Evolutionary conservation across 2,113 vertebrate genomes (phyloP), one percentile per base, ranked within the genome.

Genomic region (Clarias gariepinus): DNA sequence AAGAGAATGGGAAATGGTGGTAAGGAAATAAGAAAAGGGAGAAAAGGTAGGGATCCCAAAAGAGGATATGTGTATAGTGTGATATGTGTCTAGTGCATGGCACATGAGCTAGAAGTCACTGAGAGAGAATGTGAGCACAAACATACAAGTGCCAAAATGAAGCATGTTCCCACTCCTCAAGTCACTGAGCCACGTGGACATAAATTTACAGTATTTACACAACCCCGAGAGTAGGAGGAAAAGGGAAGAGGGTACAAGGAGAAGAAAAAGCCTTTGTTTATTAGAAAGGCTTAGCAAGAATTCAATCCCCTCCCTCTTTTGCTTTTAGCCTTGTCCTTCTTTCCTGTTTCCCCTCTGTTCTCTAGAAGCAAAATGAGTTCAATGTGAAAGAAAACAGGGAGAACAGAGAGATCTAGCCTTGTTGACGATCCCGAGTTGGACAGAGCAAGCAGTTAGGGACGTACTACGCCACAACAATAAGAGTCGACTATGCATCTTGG

Each of bases 131-230:
- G 41, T 25, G 78, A 85, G 36, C 76, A 23, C 64, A 60, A 36
- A 28, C 25, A 58, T 53, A 41, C 23, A 21, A 4, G 58, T 77
- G 41, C 73, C 73, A 85, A 53, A 85, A 30, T 69, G 83, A 85
- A 82, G 53, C 80, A 82, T 30, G 71, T 83, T 84, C 71, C 60
- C n/a, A 63, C 60, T 88, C 84, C 10, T 61, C 69, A 60, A 85
- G 83, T 77, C 71, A 61, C 73, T 52, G 69, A 66, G 63, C 80
- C 87, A 82, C 63, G 79, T 88, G 87, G 84, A 86, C 82, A 83
- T 52, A 52, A 78, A 79, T 77, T 78, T 78, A 78, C 66, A 83
- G 79, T 82, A 74, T 88, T 86, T 86, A 83, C 84, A 86, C 60
- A 83, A 83, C 52, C 61, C 57, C 69, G 30, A 10, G 80, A 64